These are phyloP conservation scores for Sciaenops ocellatus DNA, from an alignment of 2,797 vertebrate genomes.

Conservation along the genomic window DNA sequence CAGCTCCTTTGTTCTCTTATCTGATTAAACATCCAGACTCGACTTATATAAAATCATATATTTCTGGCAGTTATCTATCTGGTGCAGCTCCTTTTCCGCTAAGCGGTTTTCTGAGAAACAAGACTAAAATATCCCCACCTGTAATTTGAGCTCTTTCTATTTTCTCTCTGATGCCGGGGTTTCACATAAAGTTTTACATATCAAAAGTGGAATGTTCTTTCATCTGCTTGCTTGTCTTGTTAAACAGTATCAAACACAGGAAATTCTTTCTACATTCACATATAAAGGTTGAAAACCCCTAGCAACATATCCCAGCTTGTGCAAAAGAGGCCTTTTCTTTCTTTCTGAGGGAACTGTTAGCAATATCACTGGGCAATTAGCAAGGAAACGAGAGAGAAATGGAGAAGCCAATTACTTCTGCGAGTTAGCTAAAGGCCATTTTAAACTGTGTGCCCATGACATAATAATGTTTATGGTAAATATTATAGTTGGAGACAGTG, in stretches of 20 bases:
- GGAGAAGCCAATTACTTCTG: slow-evolving; percentile 91
- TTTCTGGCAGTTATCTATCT: slow-evolving; percentile 43
- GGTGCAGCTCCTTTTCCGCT: slow-evolving; percentile 47
- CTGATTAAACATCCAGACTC: slow-evolving; percentile 39
- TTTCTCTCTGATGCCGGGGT: slow-evolving; percentile 69
- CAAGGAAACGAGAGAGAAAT: slow-evolving; percentile 89
- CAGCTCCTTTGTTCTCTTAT: slow-evolving; percentile 19
- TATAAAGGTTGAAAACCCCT: slow-evolving; percentile 77
- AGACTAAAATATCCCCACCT: slow-evolving; percentile 74
- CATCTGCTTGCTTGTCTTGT: slow-evolving; percentile 74
- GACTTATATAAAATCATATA: slow-evolving; percentile 30
- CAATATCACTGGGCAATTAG: slow-evolving; percentile 90
- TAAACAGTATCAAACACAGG: slow-evolving; percentile 78
- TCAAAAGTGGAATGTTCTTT: slow-evolving; percentile 78
- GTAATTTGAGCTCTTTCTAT: slow-evolving; percentile 75
- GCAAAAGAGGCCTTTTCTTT: slow-evolving; percentile 82
- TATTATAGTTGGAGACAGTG: slow-evolving; percentile 89
- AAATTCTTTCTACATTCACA: slow-evolving; percentile 73
- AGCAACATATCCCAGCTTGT: slow-evolving; percentile 78
- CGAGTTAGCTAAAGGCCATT: slow-evolving; percentile 92
- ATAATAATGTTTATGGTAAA: slow-evolving; percentile 95
- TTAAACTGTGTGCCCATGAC: slow-evolving; percentile 93
- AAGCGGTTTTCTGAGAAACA: slow-evolving; percentile 67
- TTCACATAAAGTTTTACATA: slow-evolving; percentile 78
- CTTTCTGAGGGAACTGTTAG: slow-evolving; percentile 83